Conservation (phyloP, 2,888 invertebrate species). For the Andrena flavipes region DNA sequence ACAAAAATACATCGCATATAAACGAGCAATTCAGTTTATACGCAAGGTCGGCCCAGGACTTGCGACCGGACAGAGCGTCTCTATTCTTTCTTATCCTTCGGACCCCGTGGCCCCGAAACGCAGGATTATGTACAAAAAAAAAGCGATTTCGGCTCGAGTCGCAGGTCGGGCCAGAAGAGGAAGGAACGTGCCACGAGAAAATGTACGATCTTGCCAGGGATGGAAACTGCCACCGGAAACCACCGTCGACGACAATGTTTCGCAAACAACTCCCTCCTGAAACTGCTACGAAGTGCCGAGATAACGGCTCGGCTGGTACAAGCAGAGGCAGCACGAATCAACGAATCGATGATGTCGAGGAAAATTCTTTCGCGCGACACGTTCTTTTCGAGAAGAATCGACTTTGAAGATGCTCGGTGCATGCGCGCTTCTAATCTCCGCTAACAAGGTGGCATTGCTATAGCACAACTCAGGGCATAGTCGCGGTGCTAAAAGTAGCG, state of each 20-base stretch:
- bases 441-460: background rate
- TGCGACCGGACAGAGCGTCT: conserved; percentile 67
- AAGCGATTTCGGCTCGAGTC: conserved; percentile 57
- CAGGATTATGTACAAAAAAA: conserved; percentile 66
- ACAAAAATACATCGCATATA: conserved; percentile 84
- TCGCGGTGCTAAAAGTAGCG: background rate
- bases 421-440: background rate
- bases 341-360: background rate
- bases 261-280: background rate
- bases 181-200: conserved; percentile 69
- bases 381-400: conserved; percentile 6
- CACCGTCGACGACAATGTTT: conserved; percentile 6
- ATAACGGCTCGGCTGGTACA: background rate
- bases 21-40: conserved; percentile 74
- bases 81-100: conserved; percentile 27
- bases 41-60: conserved; percentile 72
- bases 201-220: conserved; percentile 58
- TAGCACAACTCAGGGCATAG: background rate
- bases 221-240: conserved; percentile 18
- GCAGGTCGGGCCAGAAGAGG: conserved; percentile 71
- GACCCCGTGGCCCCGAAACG: conserved; percentile 34
- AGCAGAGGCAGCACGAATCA: background rate
- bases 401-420: background rate
- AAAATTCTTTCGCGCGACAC: background rate
- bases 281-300: background rate